Conservation (phyloP, 2,797 vertebrate species). For the Sciurus vulgaris region DNA sequence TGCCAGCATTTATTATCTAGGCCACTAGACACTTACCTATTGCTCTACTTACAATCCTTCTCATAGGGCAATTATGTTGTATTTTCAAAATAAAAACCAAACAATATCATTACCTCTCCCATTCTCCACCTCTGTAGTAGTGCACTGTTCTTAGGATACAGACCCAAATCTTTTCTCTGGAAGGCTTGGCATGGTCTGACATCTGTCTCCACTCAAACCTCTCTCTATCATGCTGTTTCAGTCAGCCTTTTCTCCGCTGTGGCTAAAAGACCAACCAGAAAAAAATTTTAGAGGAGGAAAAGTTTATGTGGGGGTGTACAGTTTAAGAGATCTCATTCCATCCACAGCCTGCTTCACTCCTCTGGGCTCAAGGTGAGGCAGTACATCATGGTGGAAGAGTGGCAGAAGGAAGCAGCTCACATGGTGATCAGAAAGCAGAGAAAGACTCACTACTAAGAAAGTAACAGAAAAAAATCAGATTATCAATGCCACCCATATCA, state of each 20-base stretch:
- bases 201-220: background rate
- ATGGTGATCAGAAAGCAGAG: too few species aligned
- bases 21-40: background rate
- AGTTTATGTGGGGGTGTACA: too few species aligned
- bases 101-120: background rate
- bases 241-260: too few species aligned
- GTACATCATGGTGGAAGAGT: too few species aligned
- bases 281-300: too few species aligned
- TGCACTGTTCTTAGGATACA: background rate
- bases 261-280: too few species aligned
- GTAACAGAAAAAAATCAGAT: background rate
- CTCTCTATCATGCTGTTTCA: background rate
- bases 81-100: constrained; percentile 19
- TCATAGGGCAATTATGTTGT: background rate
- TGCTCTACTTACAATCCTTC: background rate
- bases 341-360: too few species aligned
- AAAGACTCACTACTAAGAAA: background rate
- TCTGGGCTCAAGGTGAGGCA: too few species aligned
- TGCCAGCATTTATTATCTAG: background rate
- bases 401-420: too few species aligned
- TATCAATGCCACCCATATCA: background rate
- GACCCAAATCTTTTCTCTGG: background rate
- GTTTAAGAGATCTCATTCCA: too few species aligned
- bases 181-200: background rate
- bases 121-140: background rate